Conservation (phyloP, 2,888 invertebrate species). For the Tinea pellionella region DNA sequence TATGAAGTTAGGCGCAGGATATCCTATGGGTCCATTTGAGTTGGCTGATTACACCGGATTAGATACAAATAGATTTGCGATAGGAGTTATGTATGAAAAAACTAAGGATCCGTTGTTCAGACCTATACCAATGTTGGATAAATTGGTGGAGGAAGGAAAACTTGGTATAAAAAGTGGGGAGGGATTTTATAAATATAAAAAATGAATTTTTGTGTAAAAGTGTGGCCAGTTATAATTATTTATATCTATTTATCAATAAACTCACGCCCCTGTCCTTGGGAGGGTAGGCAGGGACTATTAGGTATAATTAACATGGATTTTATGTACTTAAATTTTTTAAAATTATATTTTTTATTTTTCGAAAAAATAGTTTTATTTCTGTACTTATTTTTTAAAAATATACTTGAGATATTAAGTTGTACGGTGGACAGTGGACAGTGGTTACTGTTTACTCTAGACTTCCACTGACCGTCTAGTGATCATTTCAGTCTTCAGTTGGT, state of each 20-base stretch:
- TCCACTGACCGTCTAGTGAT: too few relatives aligned
- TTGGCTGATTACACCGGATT: conserved; percentile 87
- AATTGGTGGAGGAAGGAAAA: conserved; percentile 82
- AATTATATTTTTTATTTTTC: background rate
- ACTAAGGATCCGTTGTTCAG: conserved; percentile 54
- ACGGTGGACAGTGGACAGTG: too few relatives aligned
- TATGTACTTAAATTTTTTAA: background rate
- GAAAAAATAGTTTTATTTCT: too few relatives aligned
- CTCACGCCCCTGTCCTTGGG: background rate
- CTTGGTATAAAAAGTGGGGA: conserved; percentile 84
- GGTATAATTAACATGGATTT: background rate
- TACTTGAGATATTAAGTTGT: too few relatives aligned
- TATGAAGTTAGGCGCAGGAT: conserved; percentile 91
- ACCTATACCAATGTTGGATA: conserved; percentile 72
- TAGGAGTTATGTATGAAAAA: conserved; percentile 84
- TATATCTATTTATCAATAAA: too few relatives aligned
- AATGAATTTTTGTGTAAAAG: too few relatives aligned
- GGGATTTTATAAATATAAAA: conserved; percentile 83
- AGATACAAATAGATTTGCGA: conserved; percentile 81
- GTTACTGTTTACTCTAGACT: too few relatives aligned
- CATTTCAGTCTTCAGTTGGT: too few relatives aligned
- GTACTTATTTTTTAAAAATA: too few relatives aligned
- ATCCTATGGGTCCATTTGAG: conserved; percentile 93
- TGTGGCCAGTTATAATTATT: too few relatives aligned
- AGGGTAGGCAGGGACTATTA: background rate